Base-by-base conservation (phyloP, 1,140 invertebrate genomes). In the Pachypeltis micranthus region DNA sequence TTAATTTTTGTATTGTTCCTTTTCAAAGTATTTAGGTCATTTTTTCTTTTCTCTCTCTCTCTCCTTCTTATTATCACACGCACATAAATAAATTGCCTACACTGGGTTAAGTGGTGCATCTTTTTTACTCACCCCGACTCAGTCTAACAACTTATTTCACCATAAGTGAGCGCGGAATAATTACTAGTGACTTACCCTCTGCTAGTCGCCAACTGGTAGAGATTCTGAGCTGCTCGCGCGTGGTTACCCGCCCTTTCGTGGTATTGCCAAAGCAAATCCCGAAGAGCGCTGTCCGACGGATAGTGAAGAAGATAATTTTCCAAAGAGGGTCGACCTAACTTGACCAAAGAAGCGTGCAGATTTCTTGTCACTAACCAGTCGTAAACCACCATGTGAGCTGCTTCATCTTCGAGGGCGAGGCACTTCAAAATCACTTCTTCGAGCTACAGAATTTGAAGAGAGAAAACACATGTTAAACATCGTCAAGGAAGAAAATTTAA, bases 231-330 rank as follows among this genome's bases (percentile, higher is more conserved):
- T n/a, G 95, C 95, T 10, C 90, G 88, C 7, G 86, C 82, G 73
- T 95, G 95, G 73, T 97, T 91, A 28, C 87, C 86, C 70, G 86
- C 90, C 70, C 87, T 88, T 73, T 98, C 94, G 71, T 98, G 95
- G 73, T 90, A 95, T 73, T 93, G 93, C 95, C 95, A 98, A 16
- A 98, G 76, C 61, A 98, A 77, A 74, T 98, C 93, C 10, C 63
- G 60, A 25, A 66, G 63, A 28, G 59, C 62, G 14, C 54, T 57
- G 12, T 67, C 63, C 34, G 63, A 55, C n/a, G 66, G 67, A 29
- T 63, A 68, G 14, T 64, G 26, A 19, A 65, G 65, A 10, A 71
- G 63, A 54, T 69, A 71, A 16, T 63, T 59, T 58, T 71, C 70
- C 21, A 96, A 76, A 2, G 86, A 90, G n/a, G 87, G 81, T 60